Conservation (phyloP, 1,140 invertebrate genomes). For the Cherax quadricarinatus region DNA sequence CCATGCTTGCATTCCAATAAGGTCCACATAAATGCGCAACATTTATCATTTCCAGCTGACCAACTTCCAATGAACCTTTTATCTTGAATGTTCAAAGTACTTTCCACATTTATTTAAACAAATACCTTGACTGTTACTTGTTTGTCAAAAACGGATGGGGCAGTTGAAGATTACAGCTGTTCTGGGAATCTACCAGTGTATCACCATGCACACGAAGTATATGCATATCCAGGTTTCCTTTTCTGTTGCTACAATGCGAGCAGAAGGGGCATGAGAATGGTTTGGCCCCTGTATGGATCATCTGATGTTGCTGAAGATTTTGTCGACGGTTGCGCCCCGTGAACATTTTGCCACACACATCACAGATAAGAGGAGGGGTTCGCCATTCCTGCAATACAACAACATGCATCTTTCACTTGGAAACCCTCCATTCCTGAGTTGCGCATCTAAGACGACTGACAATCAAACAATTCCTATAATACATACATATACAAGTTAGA, state of each 20-base stretch:
- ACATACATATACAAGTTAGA: conserved; percentile 61
- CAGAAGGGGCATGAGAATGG: conserved; percentile 59
- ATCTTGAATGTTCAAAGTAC: not conserved
- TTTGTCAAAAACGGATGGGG: not conserved
- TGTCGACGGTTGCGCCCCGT: conserved; percentile 62
- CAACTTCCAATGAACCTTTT: not conserved
- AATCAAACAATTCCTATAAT: conserved; percentile 59
- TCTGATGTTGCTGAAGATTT: conserved; percentile 65
- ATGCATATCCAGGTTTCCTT: conserved; percentile 65
- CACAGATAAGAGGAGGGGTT: conserved; percentile 61
- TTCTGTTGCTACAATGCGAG: conserved; percentile 65
- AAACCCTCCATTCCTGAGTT: conserved; percentile 36
- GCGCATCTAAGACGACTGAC: conserved; percentile 46
- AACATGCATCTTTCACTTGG: conserved; percentile 70
- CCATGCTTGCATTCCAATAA: conserved; percentile 41
- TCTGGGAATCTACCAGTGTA: not conserved
- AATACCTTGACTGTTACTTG: conserved; percentile 4
- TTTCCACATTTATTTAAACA: not conserved
- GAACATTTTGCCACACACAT: conserved; percentile 66
- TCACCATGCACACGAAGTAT: conserved; percentile 61
- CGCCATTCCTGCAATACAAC: conserved; percentile 66
- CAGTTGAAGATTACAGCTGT: not conserved
- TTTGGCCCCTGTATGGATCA: conserved; percentile 67
- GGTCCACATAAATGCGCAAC: not conserved
- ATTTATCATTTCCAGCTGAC: conserved; percentile 10